These are phyloP conservation scores for Andricus grossulariae DNA, from an alignment of 1,140 invertebrate genomes.

Conservation along the genomic window DNA sequence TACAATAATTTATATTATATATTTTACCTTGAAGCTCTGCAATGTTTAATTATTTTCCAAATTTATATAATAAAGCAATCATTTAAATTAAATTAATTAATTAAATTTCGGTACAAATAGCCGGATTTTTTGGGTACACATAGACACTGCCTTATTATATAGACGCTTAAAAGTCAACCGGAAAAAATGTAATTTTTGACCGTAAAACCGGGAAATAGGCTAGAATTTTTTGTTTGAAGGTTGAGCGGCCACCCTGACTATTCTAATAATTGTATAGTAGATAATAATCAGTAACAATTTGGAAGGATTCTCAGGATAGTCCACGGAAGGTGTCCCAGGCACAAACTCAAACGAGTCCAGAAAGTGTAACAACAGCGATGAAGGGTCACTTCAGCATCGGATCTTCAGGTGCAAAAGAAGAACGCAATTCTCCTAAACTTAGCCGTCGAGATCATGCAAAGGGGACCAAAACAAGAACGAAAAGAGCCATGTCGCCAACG, in stretches of 20 bases:
- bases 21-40: too few relatives aligned
- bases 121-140: too few relatives aligned
- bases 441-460: constrained; percentile 78
- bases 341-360: constrained; percentile 86
- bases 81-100: too few relatives aligned
- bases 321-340: constrained; percentile 80
- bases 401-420: constrained; percentile 75
- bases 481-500: constrained; percentile 80
- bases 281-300: constrained; percentile 3
- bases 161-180: too few relatives aligned
- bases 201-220: too few relatives aligned
- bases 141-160: too few relatives aligned
- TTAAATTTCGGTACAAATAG: too few relatives aligned
- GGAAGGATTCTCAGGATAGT: constrained; percentile 71
- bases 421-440: constrained; percentile 80
- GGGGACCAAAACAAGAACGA: constrained; percentile 74
- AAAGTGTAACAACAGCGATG: constrained; percentile 75
- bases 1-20: too few relatives aligned
- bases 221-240: too few relatives aligned
- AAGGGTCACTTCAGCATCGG: constrained; percentile 81
- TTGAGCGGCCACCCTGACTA: neutral
- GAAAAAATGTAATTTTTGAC: too few relatives aligned
- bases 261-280: constrained; percentile 8
- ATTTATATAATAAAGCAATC: too few relatives aligned
- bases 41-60: too few relatives aligned